These are phyloP conservation scores for Vanacampus margaritifer DNA, from an alignment of 2,113 vertebrate species.

Conservation along the genomic window DNA sequence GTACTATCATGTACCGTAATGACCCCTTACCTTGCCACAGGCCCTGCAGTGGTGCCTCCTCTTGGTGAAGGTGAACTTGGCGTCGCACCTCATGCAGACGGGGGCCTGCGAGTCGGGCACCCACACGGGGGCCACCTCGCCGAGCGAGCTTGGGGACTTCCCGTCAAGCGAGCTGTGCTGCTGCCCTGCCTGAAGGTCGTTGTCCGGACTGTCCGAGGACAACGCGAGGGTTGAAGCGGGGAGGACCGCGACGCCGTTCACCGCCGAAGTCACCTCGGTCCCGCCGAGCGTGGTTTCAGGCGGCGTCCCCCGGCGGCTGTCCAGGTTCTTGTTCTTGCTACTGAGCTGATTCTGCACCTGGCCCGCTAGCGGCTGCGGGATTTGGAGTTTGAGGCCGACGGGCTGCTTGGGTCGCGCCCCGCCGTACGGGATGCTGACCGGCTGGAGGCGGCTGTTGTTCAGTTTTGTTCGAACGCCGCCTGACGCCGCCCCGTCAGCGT, in stretches of 20 bases:
- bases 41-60: conserved; percentile 98
- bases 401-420: conserved; percentile 97
- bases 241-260: conserved; percentile 72
- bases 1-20: no score
- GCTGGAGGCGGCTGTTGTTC: conserved; percentile 73
- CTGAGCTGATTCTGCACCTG: conserved; percentile 85
- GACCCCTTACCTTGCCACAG: conserved; percentile 89
- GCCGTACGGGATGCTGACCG: conserved; percentile 88
- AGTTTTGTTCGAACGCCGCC: conserved; percentile 62
- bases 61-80: conserved; percentile 98
- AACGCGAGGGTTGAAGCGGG: conserved; percentile 61
- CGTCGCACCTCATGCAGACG: conserved; percentile 97
- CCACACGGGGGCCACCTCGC: conserved; percentile 95
- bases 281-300: conserved; percentile 20
- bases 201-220: conserved; percentile 88
- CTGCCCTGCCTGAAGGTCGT: conserved; percentile 91
- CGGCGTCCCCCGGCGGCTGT: conserved; percentile 60
- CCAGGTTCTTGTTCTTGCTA: conserved; percentile 90
- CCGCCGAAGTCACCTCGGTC: conserved; percentile 58
- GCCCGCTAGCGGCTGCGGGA: conserved; percentile 85
- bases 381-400: conserved; percentile 90
- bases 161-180: conserved; percentile 80
- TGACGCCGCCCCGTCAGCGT: conserved; percentile 77
- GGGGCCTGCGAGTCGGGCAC: conserved; percentile 97
- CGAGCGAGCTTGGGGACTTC: conserved; percentile 83